These are phyloP conservation scores for Gopherus evgoodei DNA, from an alignment of 2,113 vertebrate genomes.

Conservation along the genomic window DNA sequence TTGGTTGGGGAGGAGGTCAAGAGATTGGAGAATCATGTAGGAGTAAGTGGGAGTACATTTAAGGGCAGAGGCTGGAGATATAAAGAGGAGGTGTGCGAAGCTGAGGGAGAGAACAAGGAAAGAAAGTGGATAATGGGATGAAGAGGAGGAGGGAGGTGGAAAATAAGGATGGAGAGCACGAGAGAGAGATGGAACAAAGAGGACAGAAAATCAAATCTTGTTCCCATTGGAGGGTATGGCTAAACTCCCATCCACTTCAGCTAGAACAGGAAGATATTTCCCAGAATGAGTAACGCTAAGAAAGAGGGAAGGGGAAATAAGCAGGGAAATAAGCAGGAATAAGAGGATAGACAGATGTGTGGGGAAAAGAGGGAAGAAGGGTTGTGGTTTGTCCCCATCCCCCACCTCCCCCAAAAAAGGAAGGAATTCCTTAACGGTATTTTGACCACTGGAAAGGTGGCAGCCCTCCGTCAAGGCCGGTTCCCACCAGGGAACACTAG, in stretches of 20 bases:
- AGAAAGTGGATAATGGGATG: neutral
- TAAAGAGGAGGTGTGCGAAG: neutral
- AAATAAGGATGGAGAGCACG: neutral
- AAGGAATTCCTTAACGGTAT: neutral
- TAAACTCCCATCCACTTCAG: fast-evolving
- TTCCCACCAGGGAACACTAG: fast-evolving
- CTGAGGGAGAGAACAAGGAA: neutral
- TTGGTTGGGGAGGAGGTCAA: neutral
- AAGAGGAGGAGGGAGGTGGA: neutral
- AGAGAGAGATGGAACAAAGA: neutral
- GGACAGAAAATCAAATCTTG: neutral
- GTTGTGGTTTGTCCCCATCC: neutral
- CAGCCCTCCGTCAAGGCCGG: neutral
- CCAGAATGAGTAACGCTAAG: fast-evolving
- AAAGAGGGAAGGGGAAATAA: neutral
- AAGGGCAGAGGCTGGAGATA: neutral
- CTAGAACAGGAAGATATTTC: neutral
- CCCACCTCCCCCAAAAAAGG: no score
- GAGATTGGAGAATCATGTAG: neutral
- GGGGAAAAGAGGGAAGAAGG: neutral
- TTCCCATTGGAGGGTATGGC: neutral
- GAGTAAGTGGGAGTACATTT: neutral
- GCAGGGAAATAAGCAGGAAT: neutral
- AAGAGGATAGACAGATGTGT: neutral
- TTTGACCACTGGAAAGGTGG: neutral